Percentiles rank a stretch among this genome's conserved stretches.
Evolutionary conservation across 2,797 vertebrate genomes (phyloP).

Genomic region (Enteromius treurensis): DNA sequence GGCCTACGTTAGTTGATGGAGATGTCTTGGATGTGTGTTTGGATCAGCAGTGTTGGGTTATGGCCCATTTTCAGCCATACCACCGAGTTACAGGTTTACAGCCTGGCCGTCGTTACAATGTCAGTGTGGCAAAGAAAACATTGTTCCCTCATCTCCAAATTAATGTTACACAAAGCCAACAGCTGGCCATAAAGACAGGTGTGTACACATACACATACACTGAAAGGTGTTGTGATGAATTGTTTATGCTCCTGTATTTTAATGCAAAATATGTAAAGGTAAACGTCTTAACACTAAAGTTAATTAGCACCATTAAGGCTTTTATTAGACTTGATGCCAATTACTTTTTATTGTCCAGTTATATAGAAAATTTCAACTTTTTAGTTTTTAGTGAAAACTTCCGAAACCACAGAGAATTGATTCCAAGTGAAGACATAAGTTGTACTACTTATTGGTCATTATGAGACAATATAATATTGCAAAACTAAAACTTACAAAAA

Average conservation of each 20-base stretch:
- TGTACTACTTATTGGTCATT: not conserved
- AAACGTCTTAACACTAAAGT: not conserved
- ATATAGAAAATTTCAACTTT: not conserved
- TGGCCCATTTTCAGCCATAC: conserved; percentile 54
- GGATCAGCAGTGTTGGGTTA: conserved; percentile 63
- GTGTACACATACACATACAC: conserved; percentile 40
- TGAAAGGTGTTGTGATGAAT: not conserved
- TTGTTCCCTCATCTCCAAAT: conserved; percentile 67
- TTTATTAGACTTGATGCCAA: not conserved
- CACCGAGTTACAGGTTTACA: conserved; percentile 75
- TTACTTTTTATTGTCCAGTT: not conserved
- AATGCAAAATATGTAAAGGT: not conserved
- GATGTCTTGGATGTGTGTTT: conserved; percentile 70
- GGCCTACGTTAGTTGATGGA: conserved; percentile 62
- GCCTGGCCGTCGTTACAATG: conserved; percentile 75
- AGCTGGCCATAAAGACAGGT: conserved; percentile 84
- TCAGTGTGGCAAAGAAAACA: conserved; percentile 76
- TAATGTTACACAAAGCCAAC: conserved; percentile 78
- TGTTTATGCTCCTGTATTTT: not conserved
- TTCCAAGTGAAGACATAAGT: not conserved
- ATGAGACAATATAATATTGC: not conserved
- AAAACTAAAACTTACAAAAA: too few species aligned
- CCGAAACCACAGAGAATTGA: not conserved
- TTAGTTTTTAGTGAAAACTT: not conserved
- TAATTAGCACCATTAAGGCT: not conserved